A percentile compares a stretch with the other conserved stretches of the same genome.
These are phyloP conservation scores for Noctua pronuba DNA, from an alignment of 2,888 invertebrate genomes.

Conservation along the genomic window DNA sequence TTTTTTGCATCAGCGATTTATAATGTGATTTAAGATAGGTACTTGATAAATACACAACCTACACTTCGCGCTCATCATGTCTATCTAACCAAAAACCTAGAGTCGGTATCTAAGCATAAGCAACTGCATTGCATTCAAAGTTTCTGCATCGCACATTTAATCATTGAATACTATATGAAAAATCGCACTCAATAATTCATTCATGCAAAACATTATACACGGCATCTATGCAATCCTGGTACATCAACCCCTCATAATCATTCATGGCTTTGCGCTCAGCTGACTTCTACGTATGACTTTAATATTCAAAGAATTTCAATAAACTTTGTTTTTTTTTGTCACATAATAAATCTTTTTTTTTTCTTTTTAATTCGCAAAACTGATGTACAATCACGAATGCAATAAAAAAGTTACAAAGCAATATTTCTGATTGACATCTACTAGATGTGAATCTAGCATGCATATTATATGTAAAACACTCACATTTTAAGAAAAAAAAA, in stretches of 20 bases:
- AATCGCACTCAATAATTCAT: conserved; percentile 13
- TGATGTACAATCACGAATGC: too few species aligned
- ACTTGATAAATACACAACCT: not conserved
- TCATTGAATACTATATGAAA: too few species aligned
- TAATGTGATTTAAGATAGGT: not conserved
- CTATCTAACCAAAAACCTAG: not conserved
- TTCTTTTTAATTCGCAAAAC: too few species aligned
- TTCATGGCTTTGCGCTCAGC: conserved; percentile 52
- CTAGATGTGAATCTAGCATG: too few species aligned
- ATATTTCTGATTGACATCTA: too few species aligned
- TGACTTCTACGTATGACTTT: conserved; percentile 54
- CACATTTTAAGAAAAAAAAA: too few species aligned
- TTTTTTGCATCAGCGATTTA: not conserved
- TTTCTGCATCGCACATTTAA: not conserved
- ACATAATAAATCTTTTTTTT: too few species aligned
- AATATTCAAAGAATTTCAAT: not conserved
- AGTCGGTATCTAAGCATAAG: not conserved
- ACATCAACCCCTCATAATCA: conserved; percentile 41
- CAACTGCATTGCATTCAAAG: not conserved
- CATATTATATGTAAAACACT: too few species aligned
- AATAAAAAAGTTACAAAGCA: too few species aligned
- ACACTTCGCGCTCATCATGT: not conserved
- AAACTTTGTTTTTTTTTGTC: not conserved
- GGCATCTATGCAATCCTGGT: conserved; percentile 15
- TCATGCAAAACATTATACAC: conserved; percentile 23